phyloP scores from a whole-genome alignment of 2,888 invertebrate genomes.

The Cataglyphis rosenhaueri region DNA sequence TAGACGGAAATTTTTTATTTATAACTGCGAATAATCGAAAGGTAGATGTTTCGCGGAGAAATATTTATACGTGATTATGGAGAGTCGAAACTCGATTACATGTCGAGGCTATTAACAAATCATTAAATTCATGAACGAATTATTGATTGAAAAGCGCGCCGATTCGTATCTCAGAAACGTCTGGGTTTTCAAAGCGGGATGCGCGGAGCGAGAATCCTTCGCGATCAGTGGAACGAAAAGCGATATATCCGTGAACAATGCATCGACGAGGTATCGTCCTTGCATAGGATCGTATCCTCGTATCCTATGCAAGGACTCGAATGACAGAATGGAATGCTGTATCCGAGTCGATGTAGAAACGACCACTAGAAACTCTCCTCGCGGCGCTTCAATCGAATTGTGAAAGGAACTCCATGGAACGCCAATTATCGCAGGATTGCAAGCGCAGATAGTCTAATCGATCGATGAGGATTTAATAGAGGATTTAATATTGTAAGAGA shows the following conservation, averaged over 20 bases:
- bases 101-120: not conserved
- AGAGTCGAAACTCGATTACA: not conserved
- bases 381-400: not conserved
- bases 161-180: conserved; percentile 33
- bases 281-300: not conserved
- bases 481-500: not conserved
- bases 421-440: conserved; percentile 25
- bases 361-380: not conserved
- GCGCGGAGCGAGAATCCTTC: conserved; percentile 8
- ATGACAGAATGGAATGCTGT: conserved; percentile 34
- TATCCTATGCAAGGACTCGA: not conserved
- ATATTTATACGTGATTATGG: conserved; percentile 16
- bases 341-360: not conserved
- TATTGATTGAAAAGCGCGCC: conserved; percentile 37
- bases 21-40: not conserved
- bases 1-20: not conserved
- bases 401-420: conserved; percentile 3
- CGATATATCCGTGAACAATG: conserved; percentile 24
- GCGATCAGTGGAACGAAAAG: conserved; percentile 9
- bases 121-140: conserved; percentile 26
- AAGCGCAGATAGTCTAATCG: conserved; percentile 11
- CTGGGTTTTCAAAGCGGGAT: conserved; percentile 6
- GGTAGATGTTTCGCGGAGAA: not conserved
- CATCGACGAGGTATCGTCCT: conserved; percentile 26
- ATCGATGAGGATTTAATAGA: conserved; percentile 16